Percentiles rank a stretch among this genome's conserved stretches.
Conservation (phyloP, 2,888 invertebrate genomes). For the Drosophila robusta region DNA sequence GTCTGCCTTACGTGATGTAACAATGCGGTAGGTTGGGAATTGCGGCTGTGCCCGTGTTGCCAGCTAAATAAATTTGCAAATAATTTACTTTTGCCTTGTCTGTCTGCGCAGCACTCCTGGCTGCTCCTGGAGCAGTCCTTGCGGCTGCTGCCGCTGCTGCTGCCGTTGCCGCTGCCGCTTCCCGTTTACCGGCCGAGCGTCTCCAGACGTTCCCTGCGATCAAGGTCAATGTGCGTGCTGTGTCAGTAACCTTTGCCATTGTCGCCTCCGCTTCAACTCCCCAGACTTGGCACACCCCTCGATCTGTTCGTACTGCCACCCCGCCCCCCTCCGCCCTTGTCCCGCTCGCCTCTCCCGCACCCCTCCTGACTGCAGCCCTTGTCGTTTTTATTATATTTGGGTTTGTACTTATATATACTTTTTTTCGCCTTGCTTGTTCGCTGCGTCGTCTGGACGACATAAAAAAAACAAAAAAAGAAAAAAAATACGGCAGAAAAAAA, state of each 20-base stretch:
- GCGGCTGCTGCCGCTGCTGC: background rate
- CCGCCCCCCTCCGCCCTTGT: constrained; percentile 2
- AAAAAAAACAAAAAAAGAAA: constrained; percentile 20
- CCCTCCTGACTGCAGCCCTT: constrained; percentile 31
- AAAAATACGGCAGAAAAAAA: constrained; percentile 28
- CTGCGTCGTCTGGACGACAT: constrained; percentile 62
- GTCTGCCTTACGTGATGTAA: constrained; percentile 72
- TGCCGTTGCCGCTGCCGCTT: constrained; percentile 5
- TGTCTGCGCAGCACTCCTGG: constrained; percentile 15
- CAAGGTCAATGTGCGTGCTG: constrained; percentile 81
- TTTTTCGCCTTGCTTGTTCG: constrained; percentile 25
- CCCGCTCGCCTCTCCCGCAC: constrained; percentile 3
- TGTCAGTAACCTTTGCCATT: constrained; percentile 81
- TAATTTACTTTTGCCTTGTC: constrained; percentile 65
- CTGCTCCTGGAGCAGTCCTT: constrained; percentile 7
- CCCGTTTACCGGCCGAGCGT: constrained; percentile 29
- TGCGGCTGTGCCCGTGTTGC: constrained; percentile 22
- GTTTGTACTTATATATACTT: constrained; percentile 61
- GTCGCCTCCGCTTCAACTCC: constrained; percentile 55
- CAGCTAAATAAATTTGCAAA: constrained; percentile 74
- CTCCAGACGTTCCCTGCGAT: constrained; percentile 64
- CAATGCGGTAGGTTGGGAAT: constrained; percentile 77
- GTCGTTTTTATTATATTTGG: constrained; percentile 70
- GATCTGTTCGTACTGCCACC: constrained; percentile 27
- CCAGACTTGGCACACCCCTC: constrained; percentile 48